Percentiles rank a stretch among this genome's conserved stretches.
Evolutionary conservation across 2,888 invertebrate species (phyloP).

Genomic region (Drosophila anceps): DNA sequence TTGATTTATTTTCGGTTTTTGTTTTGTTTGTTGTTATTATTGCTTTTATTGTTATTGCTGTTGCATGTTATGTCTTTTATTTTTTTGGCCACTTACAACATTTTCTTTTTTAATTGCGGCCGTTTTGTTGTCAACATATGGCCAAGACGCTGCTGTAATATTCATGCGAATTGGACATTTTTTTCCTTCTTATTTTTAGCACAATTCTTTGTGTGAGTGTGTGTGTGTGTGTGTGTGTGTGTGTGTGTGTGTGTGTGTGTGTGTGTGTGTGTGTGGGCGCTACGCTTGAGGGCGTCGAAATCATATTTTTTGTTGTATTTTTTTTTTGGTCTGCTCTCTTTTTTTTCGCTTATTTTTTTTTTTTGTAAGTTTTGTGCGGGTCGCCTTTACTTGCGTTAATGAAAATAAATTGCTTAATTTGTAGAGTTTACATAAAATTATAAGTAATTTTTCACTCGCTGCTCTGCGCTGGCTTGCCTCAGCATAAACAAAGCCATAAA

Average conservation of each 20-base stretch:
- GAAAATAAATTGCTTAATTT: constrained; percentile 78
- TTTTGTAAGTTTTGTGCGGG: constrained; percentile 32
- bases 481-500: constrained; percentile 50
- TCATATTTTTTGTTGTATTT: constrained; percentile 10
- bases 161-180: constrained; percentile 34
- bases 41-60: constrained; percentile 27
- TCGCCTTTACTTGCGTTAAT: constrained; percentile 65
- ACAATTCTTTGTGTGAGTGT: constrained; percentile 9
- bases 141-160: constrained; percentile 28
- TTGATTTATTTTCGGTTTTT: constrained; percentile 70
- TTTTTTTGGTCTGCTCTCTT: constrained; percentile 17
- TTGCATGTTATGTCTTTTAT: constrained; percentile 15
- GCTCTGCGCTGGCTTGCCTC: constrained; percentile 5
- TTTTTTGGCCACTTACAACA: constrained; percentile 44
- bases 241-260: constrained; percentile 24
- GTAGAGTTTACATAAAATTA: constrained; percentile 62
- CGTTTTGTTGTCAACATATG: constrained; percentile 45
- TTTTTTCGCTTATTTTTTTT: constrained; percentile 16
- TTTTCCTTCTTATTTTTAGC: constrained; percentile 23
- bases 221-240: constrained; percentile 19
- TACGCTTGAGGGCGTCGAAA: constrained; percentile 63
- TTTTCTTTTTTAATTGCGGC: constrained; percentile 49
- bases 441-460: constrained; percentile 46
- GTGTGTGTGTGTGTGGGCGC: constrained; percentile 24
- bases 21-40: constrained; percentile 31